Percentiles rank a stretch among this genome's conserved stretches.
Evolutionary conservation across 2,113 vertebrate genomes (phyloP).

Genomic region (Stegostoma tigrinum): DNA sequence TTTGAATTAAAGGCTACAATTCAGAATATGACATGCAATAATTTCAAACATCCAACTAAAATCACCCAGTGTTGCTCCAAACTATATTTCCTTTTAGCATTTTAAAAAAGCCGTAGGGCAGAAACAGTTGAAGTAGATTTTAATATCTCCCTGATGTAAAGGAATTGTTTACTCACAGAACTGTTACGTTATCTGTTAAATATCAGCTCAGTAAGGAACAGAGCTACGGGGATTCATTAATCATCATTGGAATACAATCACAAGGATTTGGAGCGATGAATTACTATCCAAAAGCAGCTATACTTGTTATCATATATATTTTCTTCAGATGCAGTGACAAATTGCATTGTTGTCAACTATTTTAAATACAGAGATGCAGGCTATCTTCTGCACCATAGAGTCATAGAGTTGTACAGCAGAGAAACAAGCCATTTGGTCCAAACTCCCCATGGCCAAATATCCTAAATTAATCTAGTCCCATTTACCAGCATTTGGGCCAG

Average conservation of each 20-base stretch:
- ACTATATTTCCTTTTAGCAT: neutral
- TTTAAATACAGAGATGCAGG: neutral
- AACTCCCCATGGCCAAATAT: neutral
- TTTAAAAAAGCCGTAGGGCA: too few relatives aligned
- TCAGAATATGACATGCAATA: neutral
- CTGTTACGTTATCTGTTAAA: neutral
- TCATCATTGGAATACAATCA: neutral
- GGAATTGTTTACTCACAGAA: neutral
- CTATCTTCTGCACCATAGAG: neutral
- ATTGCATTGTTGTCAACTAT: neutral
- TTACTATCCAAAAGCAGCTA: neutral
- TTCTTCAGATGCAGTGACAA: neutral
- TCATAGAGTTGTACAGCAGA: too few relatives aligned
- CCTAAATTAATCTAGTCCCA: too few relatives aligned
- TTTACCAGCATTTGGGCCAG: too few relatives aligned
- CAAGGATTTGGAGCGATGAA: neutral
- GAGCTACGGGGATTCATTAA: neutral
- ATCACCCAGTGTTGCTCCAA: neutral
- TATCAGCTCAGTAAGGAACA: neutral
- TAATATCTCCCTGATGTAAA: neutral
- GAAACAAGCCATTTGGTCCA: too few relatives aligned
- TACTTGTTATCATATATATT: neutral
- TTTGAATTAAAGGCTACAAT: neutral
- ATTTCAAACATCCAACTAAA: slow-evolving; percentile 1
- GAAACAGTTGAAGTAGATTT: neutral